Base-by-base conservation (phyloP, 2,797 vertebrate species). In the Mareca penelope region DNA sequence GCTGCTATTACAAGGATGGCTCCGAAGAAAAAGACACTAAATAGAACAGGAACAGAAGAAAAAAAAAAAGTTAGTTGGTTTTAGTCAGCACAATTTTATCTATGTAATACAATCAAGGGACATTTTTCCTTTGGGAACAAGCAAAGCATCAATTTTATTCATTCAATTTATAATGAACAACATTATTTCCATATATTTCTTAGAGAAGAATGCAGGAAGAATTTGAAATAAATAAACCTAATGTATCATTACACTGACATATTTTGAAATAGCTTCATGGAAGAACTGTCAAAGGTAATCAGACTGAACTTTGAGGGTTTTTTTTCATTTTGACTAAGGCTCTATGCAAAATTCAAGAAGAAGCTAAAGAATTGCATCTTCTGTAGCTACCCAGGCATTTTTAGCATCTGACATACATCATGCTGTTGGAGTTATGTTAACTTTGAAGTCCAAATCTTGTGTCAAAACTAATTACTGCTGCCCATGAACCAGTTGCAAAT, bases 21-120 rank as follows among this genome's bases (percentile, higher is more conserved):
- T 95, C 99, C 99, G 28, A 99, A 84, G 97, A 99, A 99, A 97
- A 99, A 99, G 57, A 99, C 98, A 56, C 99, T 99, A 94, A 80
- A 97, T 40, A 89, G 22, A 84, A 98, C 5, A 97, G 77, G 75
- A 31, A 76, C 19, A 5, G 9, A 48, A 48, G 9, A 39, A 88
- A 77, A 42, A 40, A 87, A 77, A 52, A 90, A 70, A 12, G 76
- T 78, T 89, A 90, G 68, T 33, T 80, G 7, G 8, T 85, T 95
- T 85, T 64, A 95, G 85, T 78, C 33, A 61, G 95, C 84, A 75
- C 56, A 63, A 78, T 87, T 42, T 79, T 75, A n/a, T 73, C 88
- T 70, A 70, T 31, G 52, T 40, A 86, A 81, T n/a, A 91, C 22
- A 89, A 68, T 52, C 72, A 94, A 84, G 72, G 5, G 8, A 44